These are phyloP conservation scores for Gymnobelideus leadbeateri DNA, from an alignment of 2,113 vertebrate genomes.

Conservation along the genomic window DNA sequence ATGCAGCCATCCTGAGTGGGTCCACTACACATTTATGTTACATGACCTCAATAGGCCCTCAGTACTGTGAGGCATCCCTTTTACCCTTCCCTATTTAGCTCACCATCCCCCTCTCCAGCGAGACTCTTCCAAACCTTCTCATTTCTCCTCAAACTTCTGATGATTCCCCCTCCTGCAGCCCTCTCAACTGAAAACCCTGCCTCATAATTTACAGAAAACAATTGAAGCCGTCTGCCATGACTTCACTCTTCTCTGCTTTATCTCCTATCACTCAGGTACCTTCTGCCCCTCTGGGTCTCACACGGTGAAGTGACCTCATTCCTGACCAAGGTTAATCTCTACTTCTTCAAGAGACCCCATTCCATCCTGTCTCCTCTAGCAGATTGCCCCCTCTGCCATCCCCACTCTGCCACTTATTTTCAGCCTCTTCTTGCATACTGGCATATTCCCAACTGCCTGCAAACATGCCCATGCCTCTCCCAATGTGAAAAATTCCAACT, in stretches of 20 bases:
- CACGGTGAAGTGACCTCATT: too few species aligned
- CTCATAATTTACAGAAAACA: too few species aligned
- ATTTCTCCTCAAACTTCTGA: too few species aligned
- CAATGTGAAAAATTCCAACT: not conserved
- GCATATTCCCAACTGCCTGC: not conserved
- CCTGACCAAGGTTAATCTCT: not conserved
- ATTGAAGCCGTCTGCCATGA: too few species aligned
- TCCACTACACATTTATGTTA: not conserved
- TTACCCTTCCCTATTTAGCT: not conserved
- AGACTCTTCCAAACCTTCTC: not conserved
- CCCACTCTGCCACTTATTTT: too few species aligned
- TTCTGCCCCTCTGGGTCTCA: not conserved
- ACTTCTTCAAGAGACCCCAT: not conserved
- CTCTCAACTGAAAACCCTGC: too few species aligned
- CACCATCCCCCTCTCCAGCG: not conserved
- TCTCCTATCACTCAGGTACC: too few species aligned
- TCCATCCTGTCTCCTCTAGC: not conserved
- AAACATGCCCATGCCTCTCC: not conserved
- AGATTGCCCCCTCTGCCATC: not conserved
- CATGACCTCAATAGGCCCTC: not conserved
- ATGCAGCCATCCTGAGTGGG: not conserved
- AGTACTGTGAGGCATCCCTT: not conserved
- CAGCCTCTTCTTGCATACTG: not conserved
- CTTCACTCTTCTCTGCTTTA: too few species aligned
- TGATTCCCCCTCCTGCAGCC: too few species aligned